A percentile compares a stretch with the other conserved stretches of the same genome.
Evolutionary conservation across 2,113 vertebrate genomes (phyloP).

Genomic region (Callopanchax toddi): DNA sequence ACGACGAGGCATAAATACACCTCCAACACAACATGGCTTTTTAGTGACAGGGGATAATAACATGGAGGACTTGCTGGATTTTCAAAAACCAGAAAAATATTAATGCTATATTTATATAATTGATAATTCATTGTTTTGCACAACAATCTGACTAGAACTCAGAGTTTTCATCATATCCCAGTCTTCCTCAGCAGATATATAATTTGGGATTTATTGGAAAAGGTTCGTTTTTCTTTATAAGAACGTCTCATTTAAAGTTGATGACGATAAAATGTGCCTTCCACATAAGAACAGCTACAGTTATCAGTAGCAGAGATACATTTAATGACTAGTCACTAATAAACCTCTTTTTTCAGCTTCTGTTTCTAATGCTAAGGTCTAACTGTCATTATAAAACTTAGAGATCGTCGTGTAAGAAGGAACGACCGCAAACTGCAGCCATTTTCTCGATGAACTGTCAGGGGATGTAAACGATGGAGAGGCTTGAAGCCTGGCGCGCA

Average conservation of each 20-base stretch:
- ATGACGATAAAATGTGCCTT: neutral
- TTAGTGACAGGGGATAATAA: neutral
- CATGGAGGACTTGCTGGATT: neutral
- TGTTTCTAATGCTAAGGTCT: neutral
- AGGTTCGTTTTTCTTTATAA: neutral
- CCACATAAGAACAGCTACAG: neutral
- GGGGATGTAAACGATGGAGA: neutral
- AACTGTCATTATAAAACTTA: neutral
- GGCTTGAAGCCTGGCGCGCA: constrained; percentile 10
- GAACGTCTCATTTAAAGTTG: neutral
- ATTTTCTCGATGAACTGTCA: neutral
- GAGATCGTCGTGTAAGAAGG: neutral
- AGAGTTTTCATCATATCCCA: neutral
- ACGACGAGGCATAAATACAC: neutral
- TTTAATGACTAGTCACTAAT: neutral
- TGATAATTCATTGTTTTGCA: constrained; percentile 5
- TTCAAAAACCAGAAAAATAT: neutral
- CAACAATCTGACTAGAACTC: neutral
- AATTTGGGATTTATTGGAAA: neutral
- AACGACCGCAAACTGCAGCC: neutral
- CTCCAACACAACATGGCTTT: neutral
- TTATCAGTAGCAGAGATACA: neutral
- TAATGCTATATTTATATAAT: neutral
- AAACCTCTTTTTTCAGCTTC: neutral
- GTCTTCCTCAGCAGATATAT: neutral